Conservation (phyloP, 53 echinoderm and acorn worm species). For the Crossaster papposus region DNA sequence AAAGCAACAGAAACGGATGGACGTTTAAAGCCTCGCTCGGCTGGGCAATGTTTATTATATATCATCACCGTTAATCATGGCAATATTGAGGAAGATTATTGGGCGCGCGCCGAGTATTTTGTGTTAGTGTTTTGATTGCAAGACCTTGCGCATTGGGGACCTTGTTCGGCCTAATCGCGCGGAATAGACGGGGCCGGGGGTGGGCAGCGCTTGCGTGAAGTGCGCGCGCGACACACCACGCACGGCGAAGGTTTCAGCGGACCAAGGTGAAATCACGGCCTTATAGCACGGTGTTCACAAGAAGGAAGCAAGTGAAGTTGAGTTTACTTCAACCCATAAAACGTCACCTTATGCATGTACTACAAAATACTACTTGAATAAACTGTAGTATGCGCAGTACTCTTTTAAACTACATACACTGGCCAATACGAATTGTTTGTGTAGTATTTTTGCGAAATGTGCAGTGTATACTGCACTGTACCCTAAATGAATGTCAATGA, state of each 20-base stretch:
- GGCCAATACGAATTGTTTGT: no score
- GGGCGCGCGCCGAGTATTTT: not conserved
- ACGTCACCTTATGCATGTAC: no score
- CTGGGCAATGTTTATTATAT: constrained; percentile 21
- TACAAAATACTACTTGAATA: no score
- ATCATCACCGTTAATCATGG: constrained; percentile 26
- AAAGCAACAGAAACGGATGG: constrained; percentile 35
- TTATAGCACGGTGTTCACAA: no score
- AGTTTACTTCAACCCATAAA: no score
- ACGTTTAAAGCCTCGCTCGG: constrained; percentile 6
- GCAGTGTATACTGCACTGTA: no score
- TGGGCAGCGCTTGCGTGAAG: not conserved
- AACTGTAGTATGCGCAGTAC: no score
- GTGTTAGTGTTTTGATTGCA: constrained; percentile 14
- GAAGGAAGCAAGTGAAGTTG: no score
- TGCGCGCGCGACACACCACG: not conserved
- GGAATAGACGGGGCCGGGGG: not conserved
- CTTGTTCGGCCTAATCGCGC: constrained; percentile 8
- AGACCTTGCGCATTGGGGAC: not conserved
- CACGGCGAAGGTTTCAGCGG: not conserved
- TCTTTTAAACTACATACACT: no score
- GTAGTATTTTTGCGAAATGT: no score
- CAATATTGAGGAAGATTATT: constrained; percentile 8
- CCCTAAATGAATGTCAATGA: no score
- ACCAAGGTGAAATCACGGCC: no score